These are phyloP conservation scores for Lepidocolaptes lacrymiger DNA, from an alignment of 2,797 vertebrate genomes.

Conservation along the genomic window DNA sequence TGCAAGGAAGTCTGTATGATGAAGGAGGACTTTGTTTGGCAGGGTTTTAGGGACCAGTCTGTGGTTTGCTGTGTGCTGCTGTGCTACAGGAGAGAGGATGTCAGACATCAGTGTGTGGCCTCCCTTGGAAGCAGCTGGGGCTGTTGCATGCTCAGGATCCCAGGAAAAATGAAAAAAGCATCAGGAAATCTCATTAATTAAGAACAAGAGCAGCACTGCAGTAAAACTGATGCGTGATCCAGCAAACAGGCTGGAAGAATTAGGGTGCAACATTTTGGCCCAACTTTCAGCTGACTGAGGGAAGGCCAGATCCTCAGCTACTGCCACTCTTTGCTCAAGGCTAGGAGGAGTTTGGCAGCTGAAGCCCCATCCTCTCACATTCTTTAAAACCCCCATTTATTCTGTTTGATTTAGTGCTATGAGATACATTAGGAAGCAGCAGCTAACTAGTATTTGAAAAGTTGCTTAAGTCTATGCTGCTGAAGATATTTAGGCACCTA, in stretches of 20 bases:
- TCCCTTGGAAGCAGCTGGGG: neutral
- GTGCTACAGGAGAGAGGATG: neutral
- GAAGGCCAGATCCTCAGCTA: neutral
- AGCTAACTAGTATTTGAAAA: constrained; percentile 56
- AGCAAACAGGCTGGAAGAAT: neutral
- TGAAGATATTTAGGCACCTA: constrained; percentile 54
- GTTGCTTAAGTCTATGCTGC: constrained; percentile 51
- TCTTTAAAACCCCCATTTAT: constrained; percentile 44
- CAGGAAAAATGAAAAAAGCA: neutral
- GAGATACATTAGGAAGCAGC: constrained; percentile 37
- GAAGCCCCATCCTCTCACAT: constrained; percentile 14
- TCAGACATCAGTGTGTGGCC: fast-evolving
- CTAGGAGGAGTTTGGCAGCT: constrained; percentile 30
- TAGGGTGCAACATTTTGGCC: neutral
- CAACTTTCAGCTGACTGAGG: neutral
- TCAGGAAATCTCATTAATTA: neutral
- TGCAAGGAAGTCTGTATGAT: neutral
- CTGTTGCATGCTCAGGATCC: neutral
- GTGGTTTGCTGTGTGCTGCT: neutral
- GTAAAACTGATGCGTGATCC: neutral
- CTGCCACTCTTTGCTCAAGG: neutral
- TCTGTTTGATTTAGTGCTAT: constrained; percentile 50
- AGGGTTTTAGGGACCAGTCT: neutral
- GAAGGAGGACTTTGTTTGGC: neutral
- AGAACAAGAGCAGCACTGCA: neutral